phyloP scores from a whole-genome alignment of 2,888 invertebrate species.

The Pinctada fucata region DNA sequence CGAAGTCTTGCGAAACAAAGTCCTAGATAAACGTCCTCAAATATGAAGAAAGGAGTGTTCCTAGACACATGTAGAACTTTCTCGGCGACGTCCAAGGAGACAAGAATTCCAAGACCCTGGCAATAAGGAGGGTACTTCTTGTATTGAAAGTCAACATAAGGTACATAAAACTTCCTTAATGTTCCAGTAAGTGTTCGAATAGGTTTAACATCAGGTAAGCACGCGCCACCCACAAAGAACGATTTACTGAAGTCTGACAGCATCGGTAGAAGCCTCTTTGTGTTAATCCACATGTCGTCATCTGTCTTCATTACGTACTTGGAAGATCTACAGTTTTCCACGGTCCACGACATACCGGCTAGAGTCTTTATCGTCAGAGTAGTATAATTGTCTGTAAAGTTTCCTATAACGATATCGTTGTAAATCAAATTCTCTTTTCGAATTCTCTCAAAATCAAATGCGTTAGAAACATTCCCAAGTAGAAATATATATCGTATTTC shows the following conservation, averaged over 20 bases:
- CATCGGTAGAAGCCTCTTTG: neutral
- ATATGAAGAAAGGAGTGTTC: constrained; percentile 1
- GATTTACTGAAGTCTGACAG: neutral
- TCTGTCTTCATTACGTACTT: constrained; percentile 5
- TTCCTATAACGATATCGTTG: neutral
- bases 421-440: neutral
- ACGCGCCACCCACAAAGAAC: constrained; percentile 2
- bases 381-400: neutral
- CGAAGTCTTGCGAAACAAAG: constrained; percentile 3
- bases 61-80: neutral
- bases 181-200: neutral
- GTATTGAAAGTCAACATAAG: neutral
- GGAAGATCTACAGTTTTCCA: neutral
- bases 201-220: constrained; percentile 7
- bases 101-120: constrained; percentile 1
- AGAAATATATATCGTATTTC: constrained; percentile 7
- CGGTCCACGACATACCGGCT: neutral
- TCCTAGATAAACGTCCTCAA: constrained; percentile 1
- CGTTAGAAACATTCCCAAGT: neutral
- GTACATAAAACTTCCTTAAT: neutral
- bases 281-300: constrained; percentile 14
- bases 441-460: neutral
- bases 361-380: neutral
- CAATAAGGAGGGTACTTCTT: constrained; percentile 3
- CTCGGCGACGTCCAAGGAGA: neutral